Base-by-base conservation (phyloP, 2,797 vertebrate species). In the Scleropages formosus region DNA sequence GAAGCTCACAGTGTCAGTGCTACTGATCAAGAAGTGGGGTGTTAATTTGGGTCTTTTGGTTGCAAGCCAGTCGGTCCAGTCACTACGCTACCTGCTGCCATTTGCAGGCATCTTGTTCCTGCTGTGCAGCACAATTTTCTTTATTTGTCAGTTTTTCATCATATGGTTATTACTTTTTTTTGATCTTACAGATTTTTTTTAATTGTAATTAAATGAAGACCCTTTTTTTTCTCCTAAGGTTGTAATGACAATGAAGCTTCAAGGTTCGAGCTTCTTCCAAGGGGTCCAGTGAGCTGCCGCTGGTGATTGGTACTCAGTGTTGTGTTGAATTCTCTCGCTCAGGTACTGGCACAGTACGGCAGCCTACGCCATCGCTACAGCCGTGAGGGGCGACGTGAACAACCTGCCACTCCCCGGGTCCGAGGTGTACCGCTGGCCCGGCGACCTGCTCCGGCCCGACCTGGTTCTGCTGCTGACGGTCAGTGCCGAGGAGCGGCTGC, bases 301-400 rank as follows among this genome's bases (percentile, higher is more conserved):
- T 58, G 53, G 18, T 44, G 47, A 53, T 47, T 6, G n/a, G 15
- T 13, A 22, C 27, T 44, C 49, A 53, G 51, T 13, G 22, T 24
- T 51, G 20, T 18, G 24, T 15, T 56, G 8, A 8, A n/a, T 3
- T 56, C 44, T 72, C 27, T 22, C 75, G 80, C 65, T 26, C 81
- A 98, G 96, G 83, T 98, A 93, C 79, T 98, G 96, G 96, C 96
- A 98, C 82, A 99, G 96, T 88, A 97, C 96, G 0, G 95, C 95
- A 51, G 92, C 96, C 0, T 98, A 98, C 0, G 91, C 94, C 81
- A 95, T 99, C 0, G 96, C 94, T 80, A 95, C 95, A 2, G 95
- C 96, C 63, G 89, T 94, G 72, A 89, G 81, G 1, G 96, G 95
- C 0, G 82, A 85, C 0, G 75, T 89, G 15, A 84, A 84, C 39